Conservation (phyloP, 2,888 invertebrate species). For the Onthophagus sagittarius region DNA sequence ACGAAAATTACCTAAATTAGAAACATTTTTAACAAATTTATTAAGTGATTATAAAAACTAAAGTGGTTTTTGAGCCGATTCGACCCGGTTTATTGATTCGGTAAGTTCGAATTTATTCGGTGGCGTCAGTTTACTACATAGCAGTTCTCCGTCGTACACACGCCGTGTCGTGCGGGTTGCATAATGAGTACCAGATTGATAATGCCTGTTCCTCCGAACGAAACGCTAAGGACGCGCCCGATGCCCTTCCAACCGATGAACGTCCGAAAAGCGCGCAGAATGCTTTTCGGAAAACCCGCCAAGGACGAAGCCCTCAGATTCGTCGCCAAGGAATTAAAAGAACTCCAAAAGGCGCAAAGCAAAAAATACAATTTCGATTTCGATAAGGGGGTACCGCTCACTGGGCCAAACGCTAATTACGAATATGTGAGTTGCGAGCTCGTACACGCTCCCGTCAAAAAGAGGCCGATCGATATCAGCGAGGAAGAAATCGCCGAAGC, state of each 20-base stretch:
- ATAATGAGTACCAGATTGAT: slow-evolving; percentile 7
- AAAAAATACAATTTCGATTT: slow-evolving; percentile 6
- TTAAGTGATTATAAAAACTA: too few species aligned
- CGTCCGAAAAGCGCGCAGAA: neutral
- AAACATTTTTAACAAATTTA: too few species aligned
- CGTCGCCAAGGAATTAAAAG: neutral
- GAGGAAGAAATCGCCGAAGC: neutral
- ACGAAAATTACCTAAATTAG: neutral
- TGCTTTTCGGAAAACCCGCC: slow-evolving; percentile 1
- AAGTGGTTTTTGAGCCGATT: neutral
- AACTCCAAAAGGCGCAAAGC: neutral
- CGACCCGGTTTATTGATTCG: neutral
- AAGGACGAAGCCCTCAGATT: neutral
- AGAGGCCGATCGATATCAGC: neutral
- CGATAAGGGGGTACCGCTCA: neutral
- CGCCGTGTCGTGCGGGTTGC: slow-evolving; percentile 3
- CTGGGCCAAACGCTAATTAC: neutral
- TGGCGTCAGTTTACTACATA: neutral
- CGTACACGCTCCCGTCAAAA: neutral
- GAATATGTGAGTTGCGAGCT: neutral
- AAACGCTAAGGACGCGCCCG: neutral
- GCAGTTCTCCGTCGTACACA: neutral
- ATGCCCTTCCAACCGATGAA: neutral
- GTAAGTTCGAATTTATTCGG: neutral
- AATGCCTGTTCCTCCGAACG: neutral